Evolutionary conservation across 2,113 vertebrate genomes (phyloP).

Genomic region (Nettapus auritus): DNA sequence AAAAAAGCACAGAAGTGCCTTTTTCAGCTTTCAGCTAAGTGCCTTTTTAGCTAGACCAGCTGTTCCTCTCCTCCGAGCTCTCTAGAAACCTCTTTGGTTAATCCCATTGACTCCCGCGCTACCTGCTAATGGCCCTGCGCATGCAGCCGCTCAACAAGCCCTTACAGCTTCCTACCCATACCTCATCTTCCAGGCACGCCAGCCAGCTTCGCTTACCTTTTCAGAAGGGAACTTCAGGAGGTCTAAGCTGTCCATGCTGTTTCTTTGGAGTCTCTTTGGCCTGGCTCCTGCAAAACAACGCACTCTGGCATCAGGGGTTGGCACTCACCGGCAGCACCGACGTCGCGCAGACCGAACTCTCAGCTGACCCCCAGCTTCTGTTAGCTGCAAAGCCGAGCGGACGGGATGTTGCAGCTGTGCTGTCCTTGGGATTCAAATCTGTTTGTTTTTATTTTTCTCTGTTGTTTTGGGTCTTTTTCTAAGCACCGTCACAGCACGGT

Average conservation of each 20-base stretch:
- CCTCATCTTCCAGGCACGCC: not conserved
- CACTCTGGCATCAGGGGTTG: not conserved
- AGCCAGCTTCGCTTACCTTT: slow-evolving; percentile 79
- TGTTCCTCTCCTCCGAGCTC: slow-evolving; percentile 39
- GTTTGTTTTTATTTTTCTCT: not conserved
- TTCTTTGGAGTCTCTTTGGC: slow-evolving; percentile 89
- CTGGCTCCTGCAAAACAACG: slow-evolving; percentile 83
- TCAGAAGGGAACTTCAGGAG: slow-evolving; percentile 87
- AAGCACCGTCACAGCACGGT: not conserved
- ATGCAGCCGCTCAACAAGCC: not conserved
- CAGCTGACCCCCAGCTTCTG: not conserved
- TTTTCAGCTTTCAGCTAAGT: slow-evolving; percentile 29
- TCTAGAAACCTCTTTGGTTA: slow-evolving; percentile 35
- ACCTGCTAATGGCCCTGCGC: slow-evolving; percentile 46
- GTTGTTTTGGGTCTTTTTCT: not conserved
- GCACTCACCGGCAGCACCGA: not conserved
- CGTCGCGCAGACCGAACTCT: not conserved
- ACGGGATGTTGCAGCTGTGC: not conserved
- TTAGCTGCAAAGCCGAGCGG: not conserved
- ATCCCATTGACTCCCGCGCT: slow-evolving; percentile 2
- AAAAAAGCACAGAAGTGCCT: not conserved
- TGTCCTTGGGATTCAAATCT: not conserved
- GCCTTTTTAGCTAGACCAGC: slow-evolving; percentile 22
- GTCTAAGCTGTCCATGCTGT: slow-evolving; percentile 90
- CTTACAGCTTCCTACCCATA: not conserved